Base-by-base conservation (phyloP, 2,888 invertebrate species). In the Didymodactylos carnosus region DNA sequence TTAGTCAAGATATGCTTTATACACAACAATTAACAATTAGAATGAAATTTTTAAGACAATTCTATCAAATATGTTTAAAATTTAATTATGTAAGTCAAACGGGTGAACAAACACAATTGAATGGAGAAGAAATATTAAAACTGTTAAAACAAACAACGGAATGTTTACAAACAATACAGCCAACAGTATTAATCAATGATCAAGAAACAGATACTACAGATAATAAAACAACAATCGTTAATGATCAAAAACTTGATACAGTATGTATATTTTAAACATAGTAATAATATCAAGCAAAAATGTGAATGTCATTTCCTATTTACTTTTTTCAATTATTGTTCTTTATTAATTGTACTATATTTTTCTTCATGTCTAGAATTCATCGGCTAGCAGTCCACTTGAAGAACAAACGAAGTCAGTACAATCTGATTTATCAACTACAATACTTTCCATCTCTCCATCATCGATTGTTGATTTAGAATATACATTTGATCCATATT, bases 401-500 rank as follows among this genome's bases (percentile, higher is more conserved):
- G n/a, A n/a, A n/a, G n/a, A n/a, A n/a, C n/a, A n/a, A n/a, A n/a
- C n/a, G n/a, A n/a, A n/a, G n/a, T n/a, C n/a, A n/a, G n/a, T n/a
- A n/a, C n/a, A n/a, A n/a, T n/a, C n/a, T n/a, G n/a, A n/a, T n/a
- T n/a, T n/a, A n/a, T n/a, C n/a, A n/a, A 19, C 11, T 11, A 19
- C n/a, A n/a, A 19, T 16, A 46, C 46, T 8, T 46, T 46, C 46
- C 46, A 6, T n/a, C 46, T 46, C 46, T 8, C 11, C 16, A n/a
- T n/a, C n/a, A n/a, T n/a, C n/a, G 16, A 11, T 49, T 6, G 16
- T 35, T 0, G 7, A 1, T 62, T 35, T 62, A 62, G 62, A 62
- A 19, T 35, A 25, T 3, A 91, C 0, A 94, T 93, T 83, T 91
- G 90, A 82, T 82, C 16, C 78, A 78, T 16, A 81, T 82, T 11